phyloP scores from a whole-genome alignment of 2,113 vertebrate species.

The Aythya baeri region DNA sequence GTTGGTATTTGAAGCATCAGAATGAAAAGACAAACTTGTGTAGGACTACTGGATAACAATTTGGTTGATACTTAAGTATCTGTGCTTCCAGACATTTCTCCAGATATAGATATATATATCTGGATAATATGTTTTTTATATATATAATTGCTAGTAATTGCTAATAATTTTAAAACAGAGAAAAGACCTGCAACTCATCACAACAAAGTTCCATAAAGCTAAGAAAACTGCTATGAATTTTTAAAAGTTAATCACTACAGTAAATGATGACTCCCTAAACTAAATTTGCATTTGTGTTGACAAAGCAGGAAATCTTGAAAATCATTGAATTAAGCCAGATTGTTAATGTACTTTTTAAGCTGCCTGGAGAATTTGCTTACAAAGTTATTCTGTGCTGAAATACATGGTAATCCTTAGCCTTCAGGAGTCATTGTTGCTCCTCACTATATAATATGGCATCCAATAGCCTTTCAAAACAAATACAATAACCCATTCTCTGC shows the following conservation, averaged over 20 bases:
- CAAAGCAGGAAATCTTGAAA: neutral
- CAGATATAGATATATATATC: too few species aligned
- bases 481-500: neutral
- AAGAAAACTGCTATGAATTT: neutral
- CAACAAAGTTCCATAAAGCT: neutral
- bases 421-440: neutral
- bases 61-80: neutral
- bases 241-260: neutral
- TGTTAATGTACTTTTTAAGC: neutral
- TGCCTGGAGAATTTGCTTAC: neutral
- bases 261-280: neutral
- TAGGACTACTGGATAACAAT: neutral
- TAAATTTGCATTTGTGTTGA: neutral
- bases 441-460: neutral
- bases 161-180: neutral
- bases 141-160: neutral
- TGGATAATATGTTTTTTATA: too few species aligned
- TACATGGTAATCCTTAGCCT: neutral
- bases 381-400: neutral
- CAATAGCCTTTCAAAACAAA: neutral
- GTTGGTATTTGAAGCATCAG: neutral
- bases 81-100: neutral
- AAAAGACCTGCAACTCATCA: accelerated
- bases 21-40: neutral
- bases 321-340: neutral